Evolutionary conservation across 2,113 vertebrate genomes (phyloP), one percentile per base, ranked within the genome.

Genomic region (Pampusana beccarii): DNA sequence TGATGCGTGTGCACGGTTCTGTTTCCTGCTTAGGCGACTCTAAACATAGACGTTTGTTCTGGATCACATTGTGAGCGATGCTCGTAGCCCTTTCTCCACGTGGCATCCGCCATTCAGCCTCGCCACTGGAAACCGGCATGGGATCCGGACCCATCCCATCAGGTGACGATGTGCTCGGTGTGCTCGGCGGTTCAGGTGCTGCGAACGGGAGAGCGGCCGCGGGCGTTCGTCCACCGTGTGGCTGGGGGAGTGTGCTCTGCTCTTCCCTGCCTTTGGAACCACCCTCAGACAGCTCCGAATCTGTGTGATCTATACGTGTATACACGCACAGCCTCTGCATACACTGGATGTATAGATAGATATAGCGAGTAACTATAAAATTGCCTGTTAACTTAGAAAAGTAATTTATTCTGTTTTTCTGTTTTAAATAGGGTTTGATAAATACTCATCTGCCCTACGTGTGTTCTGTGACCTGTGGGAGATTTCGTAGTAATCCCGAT

Each of bases 181-280:
- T 5, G 2, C 4, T 7, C 11, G 38, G 40, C 10, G 33, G 10
- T 62, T 66, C 17, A 4, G 56, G 5, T 42, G 38, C 74, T 86
- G n/a, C 48, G 10, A 15, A 16, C 6, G 3, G 31, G 60, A 61
- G 60, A 67, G 34, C 10, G 56, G n/a, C 64, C 84, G 61, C 46
- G 74, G 57, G 34, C 4, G 2, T 80, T 71, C 40, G 13, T 40
- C 16, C 7, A 7, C 15, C 0, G 0, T 2, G 0, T 0, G 0
- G 18, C 42, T 50, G 26, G 19, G 29, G 33, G 50, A 40, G 11
- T 2, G 4, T 74, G 46, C 40, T 44, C 28, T 1, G 4, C 48
- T 60, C 62, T 75, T 40, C 17, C 70, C 61, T 75, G 54, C 23
- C 2, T 82, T 80, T 57, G 34, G 33, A 56, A 51, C 50, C 14